These are phyloP conservation scores for Rugalucina vietnamica DNA, from an alignment of 2,888 invertebrate genomes.

Conservation along the genomic window DNA sequence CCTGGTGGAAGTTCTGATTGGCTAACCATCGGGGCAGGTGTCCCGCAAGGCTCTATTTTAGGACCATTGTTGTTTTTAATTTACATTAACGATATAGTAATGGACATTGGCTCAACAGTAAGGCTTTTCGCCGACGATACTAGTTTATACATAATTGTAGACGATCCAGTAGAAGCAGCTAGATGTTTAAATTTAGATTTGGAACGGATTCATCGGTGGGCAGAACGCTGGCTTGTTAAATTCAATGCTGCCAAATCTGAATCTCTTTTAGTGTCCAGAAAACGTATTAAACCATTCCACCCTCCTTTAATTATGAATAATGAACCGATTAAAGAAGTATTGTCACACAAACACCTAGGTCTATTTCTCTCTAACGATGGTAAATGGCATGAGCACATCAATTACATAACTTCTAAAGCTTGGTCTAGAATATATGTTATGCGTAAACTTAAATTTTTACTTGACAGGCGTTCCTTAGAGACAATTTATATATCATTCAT, in stretches of 20 bases:
- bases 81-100: too few species aligned
- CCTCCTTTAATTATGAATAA: not conserved
- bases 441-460: not conserved
- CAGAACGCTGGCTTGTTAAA: not conserved
- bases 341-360: not conserved
- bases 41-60: too few species aligned
- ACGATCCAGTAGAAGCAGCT: too few species aligned
- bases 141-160: too few species aligned
- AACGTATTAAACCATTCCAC: not conserved
- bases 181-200: too few species aligned
- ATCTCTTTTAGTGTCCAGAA: not conserved
- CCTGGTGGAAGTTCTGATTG: too few species aligned
- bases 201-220: not conserved
- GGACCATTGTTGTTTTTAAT: too few species aligned
- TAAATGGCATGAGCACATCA: not conserved
- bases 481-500: too few species aligned
- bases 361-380: not conserved
- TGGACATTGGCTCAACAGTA: too few species aligned
- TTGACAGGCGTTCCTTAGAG: not conserved
- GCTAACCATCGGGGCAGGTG: too few species aligned
- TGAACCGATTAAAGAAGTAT: not conserved
- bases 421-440: not conserved
- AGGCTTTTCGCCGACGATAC: too few species aligned
- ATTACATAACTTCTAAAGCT: not conserved
- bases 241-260: not conserved